A percentile compares a stretch with the other conserved stretches of the same genome.
Conservation (phyloP, 1,140 invertebrate species). For the Sycobia sp. region DNA sequence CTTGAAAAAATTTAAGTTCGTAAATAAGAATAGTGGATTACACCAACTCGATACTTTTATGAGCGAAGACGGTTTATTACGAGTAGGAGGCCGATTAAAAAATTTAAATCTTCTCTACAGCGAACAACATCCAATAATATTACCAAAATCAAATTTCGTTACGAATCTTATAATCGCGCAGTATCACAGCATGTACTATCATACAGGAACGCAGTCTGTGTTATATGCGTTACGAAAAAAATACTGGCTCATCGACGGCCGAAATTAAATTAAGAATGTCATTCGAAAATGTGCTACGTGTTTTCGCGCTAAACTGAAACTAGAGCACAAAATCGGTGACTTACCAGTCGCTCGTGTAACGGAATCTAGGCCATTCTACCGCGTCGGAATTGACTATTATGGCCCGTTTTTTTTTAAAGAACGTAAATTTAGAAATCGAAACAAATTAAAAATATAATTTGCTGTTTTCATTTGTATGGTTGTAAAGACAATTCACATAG, state of each 20-base stretch:
- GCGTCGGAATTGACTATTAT: slow-evolving; percentile 2
- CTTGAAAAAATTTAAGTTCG: no score
- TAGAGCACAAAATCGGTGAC: slow-evolving; percentile 1
- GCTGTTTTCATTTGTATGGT: slow-evolving; percentile 39
- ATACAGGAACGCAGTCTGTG: not conserved
- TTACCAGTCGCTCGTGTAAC: not conserved
- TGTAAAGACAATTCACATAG: slow-evolving; percentile 39
- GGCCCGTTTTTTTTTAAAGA: slow-evolving; percentile 4
- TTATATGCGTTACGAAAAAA: not conserved
- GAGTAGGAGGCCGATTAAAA: slow-evolving; percentile 8
- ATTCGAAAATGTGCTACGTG: not conserved
- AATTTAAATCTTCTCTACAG: not conserved
- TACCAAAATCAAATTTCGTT: not conserved
- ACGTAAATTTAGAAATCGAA: not conserved
- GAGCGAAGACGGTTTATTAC: not conserved
- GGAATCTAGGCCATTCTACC: not conserved
- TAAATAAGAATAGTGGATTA: not conserved
- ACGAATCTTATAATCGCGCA: not conserved
- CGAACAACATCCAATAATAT: slow-evolving; percentile 1
- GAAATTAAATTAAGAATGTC: not conserved
- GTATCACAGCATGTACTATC: not conserved
- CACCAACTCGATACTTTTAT: not conserved
- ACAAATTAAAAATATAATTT: slow-evolving; percentile 25
- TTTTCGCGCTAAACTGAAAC: not conserved
- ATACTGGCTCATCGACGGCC: slow-evolving; percentile 15